Evolutionary conservation across 2,888 invertebrate genomes (phyloP), one percentile per base, ranked within the genome.

Genomic region (Dyspetes luteomarginatus): DNA sequence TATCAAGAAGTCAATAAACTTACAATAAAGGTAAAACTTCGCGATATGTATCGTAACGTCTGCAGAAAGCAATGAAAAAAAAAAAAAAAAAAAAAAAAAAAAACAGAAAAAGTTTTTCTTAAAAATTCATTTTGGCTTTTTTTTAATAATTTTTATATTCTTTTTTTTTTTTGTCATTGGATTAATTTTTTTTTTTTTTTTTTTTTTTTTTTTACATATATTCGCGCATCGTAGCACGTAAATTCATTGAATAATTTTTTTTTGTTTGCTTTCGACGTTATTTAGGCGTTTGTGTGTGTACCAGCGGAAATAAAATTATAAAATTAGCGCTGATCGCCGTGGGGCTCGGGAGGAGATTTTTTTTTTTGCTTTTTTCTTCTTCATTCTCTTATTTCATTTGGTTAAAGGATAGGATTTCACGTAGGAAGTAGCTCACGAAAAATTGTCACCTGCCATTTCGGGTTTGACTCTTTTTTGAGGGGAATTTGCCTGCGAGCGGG

Each of bases 381-480:
- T n/a, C n/a, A n/a, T n/a, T n/a, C n/a, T n/a, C n/a, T n/a, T n/a
- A n/a, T n/a, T n/a, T n/a, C n/a, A n/a, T n/a, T 73, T 80, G 48
- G 56, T 76, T 83, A 81, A 64, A 82, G 52, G 41, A 68, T 73
- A 52, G 62, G 64, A 64, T 56, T 56, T 69, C 52, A 62, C 69
- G 68, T 72, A 30, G 81, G 82, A 82, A 86, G 60, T 82, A 84
- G 86, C 88, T 92, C 91, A 91, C 91, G 91, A 92, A 83, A 90
- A 91, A 84, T 89, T 90, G 85, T 91, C 92, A 85, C 89, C 88
- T 82, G 88, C 78, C 83, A 86, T 85, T 77, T 92, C 92, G 75
- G 88, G 86, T 86, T 91, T 92, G 72, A 90, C 86, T 86, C 91
- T 91, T 84, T 92, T 92, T 82, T 90, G 89, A 12, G 92, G 91